Base-by-base conservation (phyloP, 2,888 invertebrate species). In the Troilus luridus region DNA sequence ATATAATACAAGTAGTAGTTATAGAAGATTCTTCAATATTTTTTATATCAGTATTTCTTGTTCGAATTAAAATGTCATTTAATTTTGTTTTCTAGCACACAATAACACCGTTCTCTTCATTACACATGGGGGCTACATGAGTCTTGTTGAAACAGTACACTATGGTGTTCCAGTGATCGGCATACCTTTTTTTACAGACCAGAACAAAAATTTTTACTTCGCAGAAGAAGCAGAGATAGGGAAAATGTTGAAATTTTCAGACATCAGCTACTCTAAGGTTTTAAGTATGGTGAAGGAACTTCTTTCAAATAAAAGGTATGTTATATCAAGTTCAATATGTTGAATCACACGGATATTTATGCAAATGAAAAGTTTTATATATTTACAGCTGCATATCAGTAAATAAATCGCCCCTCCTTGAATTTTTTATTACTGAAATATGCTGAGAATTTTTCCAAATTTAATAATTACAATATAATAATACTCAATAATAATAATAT, bases 41-140 rank as follows among this genome's bases (percentile, higher is more conserved):
- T 60, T 60, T 12, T 12, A 12, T 12, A 60, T 17, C 14, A 60
- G 17, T 60, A 14, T 60, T 17, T 60, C 59, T 14, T 41, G 7
- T 59, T 59, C 12, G 1, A 0, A 59, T 59, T 59, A 59, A 59
- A 59, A 59, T 59, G 14, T 62, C 7, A 21, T 62, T 62, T 8
- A 21, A 6, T 81, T 11, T 81, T 56, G 41, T 7, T 88, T 92
- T 92, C 21, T 89, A 93, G 93, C 90, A 62, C 93, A 93, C 90
- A 92, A 92, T 21, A 92, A 93, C 54, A 89, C 88, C 14, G 91
- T 90, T 14, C 3, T 92, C 8, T 93, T 93, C 59, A 92, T 93
- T 67, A 93, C 92, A 8, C 93, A 93, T 19, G 93, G 93, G 24
- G 93, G 93, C 17, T 88, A 92, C 0, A 89, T 92, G 19, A 92